Evolutionary conservation across 2,797 vertebrate species (phyloP), one percentile per base, ranked within the genome.

Genomic region (Notoglanidium macrostoma): DNA sequence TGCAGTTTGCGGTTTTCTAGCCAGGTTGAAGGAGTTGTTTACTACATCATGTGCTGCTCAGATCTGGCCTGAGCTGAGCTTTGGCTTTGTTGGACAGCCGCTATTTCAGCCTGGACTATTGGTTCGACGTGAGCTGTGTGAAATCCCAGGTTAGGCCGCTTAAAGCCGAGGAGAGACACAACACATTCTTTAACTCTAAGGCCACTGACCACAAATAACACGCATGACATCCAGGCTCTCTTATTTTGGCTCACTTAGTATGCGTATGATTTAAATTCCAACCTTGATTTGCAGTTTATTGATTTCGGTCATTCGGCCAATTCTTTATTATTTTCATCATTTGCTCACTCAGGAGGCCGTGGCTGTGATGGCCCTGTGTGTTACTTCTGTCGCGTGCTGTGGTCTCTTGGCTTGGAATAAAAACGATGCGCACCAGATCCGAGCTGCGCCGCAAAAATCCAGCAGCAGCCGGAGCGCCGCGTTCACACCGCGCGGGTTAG

Each of bases 11-110:
- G 9, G 44, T 17, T 68, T 83, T 9, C 3, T 80, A 63, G 79
- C 32, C 83, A 89, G 87, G 92, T 89, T 85, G 77, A 93, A 88
- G 91, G 88, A 77, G 61, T 86, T 40, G 84, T 83, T 87, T 88
- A 92, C 89, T 92, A 10, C 23, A 49, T 35, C 7, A 51, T 87
- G 88, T 90, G 90, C 87, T 87, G 81, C 40, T 83, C 70, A 81
- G 21, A 83, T 81, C 83, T 89, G 85, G 26, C 90, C 87, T 87
- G 89, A 90, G 86, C 73, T 89, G 85, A 63, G 86, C 86, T 85
- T 81, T 83, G 35, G 51, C 73, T 85, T 85, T 78, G 82, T 44
- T 55, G 67, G 82, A 88, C 84, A 90, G 87, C 86, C 82, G 77
- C 80, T 49, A 63, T 89, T 90, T 85, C 78, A 90, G 86, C 85